Evolutionary conservation across 1,140 invertebrate genomes (phyloP).

Genomic region (Adoxophyes honmai): DNA sequence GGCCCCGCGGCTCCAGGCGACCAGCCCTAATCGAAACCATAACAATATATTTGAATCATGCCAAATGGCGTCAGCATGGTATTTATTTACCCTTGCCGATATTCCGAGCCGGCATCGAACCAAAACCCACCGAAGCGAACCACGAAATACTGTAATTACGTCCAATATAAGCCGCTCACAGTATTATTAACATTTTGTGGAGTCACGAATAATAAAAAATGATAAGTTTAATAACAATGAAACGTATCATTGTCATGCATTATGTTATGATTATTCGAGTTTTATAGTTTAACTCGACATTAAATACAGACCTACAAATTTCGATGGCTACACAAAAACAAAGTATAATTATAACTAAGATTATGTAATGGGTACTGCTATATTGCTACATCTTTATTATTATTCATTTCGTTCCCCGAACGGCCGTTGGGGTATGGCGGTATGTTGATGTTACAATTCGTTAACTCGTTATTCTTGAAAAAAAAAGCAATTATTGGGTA

Average conservation of each 20-base stretch:
- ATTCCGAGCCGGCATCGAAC: constrained; percentile 19
- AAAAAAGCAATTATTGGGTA: no score
- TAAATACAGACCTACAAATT: constrained; percentile 8
- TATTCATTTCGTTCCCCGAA: no score
- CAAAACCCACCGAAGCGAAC: constrained; percentile 27
- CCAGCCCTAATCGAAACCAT: constrained; percentile 1
- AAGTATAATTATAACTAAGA: background rate
- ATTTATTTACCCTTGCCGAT: constrained; percentile 17
- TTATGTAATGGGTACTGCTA: no score
- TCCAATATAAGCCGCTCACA: constrained; percentile 31
- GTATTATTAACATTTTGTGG: constrained; percentile 36
- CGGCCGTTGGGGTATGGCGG: no score
- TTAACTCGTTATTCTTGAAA: no score
- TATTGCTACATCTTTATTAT: no score
- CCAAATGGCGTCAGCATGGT: constrained; percentile 1
- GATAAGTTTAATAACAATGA: constrained; percentile 31
- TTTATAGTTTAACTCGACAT: constrained; percentile 12
- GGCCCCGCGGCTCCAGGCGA: background rate
- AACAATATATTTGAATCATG: constrained; percentile 7
- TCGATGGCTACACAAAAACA: constrained; percentile 5
- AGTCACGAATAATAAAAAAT: constrained; percentile 21
- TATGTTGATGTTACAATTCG: no score
- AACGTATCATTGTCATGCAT: constrained; percentile 23
- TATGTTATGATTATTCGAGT: constrained; percentile 16
- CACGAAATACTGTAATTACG: constrained; percentile 40